Base-by-base conservation (phyloP, 2,797 vertebrate genomes). In the Propithecus deckenii region DNA sequence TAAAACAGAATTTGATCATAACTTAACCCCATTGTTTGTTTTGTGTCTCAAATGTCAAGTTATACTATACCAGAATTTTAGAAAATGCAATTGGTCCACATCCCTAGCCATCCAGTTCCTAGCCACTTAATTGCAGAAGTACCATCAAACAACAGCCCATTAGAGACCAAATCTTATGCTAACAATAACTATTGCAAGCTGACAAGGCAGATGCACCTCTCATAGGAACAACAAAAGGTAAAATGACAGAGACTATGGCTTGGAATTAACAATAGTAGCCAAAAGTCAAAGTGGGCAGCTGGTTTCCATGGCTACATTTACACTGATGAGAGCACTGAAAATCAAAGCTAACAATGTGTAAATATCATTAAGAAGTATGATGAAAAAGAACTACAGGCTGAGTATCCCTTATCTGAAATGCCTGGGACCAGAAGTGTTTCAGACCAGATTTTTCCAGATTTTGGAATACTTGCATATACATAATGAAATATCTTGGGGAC, bases 11-110 rank as follows among this genome's bases (percentile, higher is more conserved):
- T 63, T 72, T 61, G 78, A 61, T 94, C 72, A 61, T 43, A 71
- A 30, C n/a, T 46, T 46, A 74, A 90, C 30, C 61, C 65, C 18
- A 91, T 30, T 84, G 28, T 57, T 85, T 71, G 35, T 79, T 72
- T 81, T 71, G 18, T 43, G 46, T 79, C n/a, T 92, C 72, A 89
- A 96, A 86, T n/a, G 65, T 72, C 50, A 85, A 92, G 57, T 85
- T 94, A 83, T 14, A 91, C n/a, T 79, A 92, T 30, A 67, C 4
- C 28, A 92, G 59, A 61, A 96, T 74, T 55, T 75, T 69, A 71
- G 38, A 89, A 85, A 86, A 72, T 65, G 17, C 10, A 80, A 23
- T 18, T 85, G 59, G 35, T 28, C 43, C 32, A 93, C 11, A 89
- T 50, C 4, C 50, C n/a, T 88, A 89, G 32, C 52, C 35, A 15